Conservation (phyloP, 2,113 vertebrate genomes). For the Pterocles orientalis region DNA sequence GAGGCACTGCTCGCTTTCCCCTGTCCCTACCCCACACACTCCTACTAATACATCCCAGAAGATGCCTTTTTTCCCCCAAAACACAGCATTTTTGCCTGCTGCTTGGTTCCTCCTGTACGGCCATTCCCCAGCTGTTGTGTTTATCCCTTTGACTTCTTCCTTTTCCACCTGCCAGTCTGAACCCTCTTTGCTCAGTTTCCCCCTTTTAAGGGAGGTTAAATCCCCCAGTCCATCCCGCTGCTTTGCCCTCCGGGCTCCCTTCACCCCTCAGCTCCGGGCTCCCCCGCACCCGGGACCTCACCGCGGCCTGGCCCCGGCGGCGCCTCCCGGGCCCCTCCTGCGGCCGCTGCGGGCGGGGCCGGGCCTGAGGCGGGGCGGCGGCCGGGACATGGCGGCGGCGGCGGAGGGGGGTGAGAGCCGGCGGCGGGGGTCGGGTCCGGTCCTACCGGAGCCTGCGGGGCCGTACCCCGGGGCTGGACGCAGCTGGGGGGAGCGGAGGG, state of each 20-base stretch:
- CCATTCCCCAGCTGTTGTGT: neutral
- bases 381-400: no score
- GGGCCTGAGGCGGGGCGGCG: no score
- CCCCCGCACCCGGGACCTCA: no score
- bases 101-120: neutral
- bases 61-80: rapidly evolving
- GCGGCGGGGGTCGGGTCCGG: neutral
- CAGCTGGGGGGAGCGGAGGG: neutral
- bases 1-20: neutral
- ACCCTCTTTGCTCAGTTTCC: neutral
- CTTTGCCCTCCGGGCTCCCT: rapidly evolving
- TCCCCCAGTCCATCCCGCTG: rapidly evolving
- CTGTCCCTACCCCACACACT: neutral
- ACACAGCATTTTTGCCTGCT: neutral
- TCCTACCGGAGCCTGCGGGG: neutral
- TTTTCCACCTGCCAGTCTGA: rapidly evolving
- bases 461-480: neutral
- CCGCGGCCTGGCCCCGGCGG: no score
- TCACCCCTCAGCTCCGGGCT: no score
- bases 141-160: neutral
- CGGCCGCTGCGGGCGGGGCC: no score
- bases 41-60: neutral
- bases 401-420: no score
- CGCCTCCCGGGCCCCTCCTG: no score
- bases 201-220: rapidly evolving